Conservation (phyloP, 2,888 invertebrate genomes). For the Reticulitermes lucifugus region DNA sequence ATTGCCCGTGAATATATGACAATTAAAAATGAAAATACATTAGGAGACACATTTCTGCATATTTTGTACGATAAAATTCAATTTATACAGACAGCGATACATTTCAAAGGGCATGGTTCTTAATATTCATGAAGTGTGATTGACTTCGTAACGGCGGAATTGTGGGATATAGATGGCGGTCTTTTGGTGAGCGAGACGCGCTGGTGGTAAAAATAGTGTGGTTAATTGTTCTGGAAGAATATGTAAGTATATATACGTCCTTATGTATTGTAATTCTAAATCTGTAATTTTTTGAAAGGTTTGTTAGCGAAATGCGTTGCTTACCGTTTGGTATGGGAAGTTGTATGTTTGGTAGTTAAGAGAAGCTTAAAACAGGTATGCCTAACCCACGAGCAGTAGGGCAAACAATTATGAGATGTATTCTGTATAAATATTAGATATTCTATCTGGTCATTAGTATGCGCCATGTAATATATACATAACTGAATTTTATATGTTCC, state of each 20-base stretch:
- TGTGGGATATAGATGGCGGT: constrained; percentile 1
- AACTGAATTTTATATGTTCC: too few species aligned
- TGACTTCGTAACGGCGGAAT: background rate
- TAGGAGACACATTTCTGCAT: background rate
- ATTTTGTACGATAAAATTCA: background rate
- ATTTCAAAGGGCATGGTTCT: background rate
- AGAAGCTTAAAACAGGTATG: background rate
- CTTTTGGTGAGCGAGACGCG: background rate
- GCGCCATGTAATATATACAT: too few species aligned
- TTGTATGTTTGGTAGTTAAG: too few species aligned
- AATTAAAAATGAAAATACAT: background rate
- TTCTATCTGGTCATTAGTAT: too few species aligned
- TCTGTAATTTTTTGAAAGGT: background rate
- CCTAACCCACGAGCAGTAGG: background rate
- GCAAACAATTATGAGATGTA: background rate
- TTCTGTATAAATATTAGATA: background rate
- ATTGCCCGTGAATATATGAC: background rate
- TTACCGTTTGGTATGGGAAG: too few species aligned
- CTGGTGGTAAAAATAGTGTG: background rate
- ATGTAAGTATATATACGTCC: background rate
- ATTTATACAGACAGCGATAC: background rate
- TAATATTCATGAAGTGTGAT: background rate
- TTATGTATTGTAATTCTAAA: background rate
- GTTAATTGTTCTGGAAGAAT: background rate
- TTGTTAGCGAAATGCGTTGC: too few species aligned